A percentile compares a stretch with the other conserved stretches of the same genome.
Conservation (phyloP, 2,888 invertebrate genomes). For the Caenorhabditis macrosperma region DNA sequence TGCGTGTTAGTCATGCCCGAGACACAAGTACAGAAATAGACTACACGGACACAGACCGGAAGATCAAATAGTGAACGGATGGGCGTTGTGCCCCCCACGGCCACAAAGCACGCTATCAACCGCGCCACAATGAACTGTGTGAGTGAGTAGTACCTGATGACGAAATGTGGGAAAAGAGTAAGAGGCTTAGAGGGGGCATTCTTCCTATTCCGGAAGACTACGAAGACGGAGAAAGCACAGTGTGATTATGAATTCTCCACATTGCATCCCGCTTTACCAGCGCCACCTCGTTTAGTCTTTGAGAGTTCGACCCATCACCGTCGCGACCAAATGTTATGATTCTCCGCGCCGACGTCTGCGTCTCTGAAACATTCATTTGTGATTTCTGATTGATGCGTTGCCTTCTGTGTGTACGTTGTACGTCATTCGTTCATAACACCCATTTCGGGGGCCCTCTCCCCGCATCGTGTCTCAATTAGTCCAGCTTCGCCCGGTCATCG, state of each 20-base stretch:
- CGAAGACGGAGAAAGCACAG: background rate
- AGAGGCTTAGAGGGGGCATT: slow-evolving; percentile 25
- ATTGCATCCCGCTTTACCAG: too few relatives aligned
- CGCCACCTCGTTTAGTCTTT: slow-evolving; percentile 46
- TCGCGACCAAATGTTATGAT: background rate
- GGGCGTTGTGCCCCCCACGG: background rate
- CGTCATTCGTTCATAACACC: slow-evolving; percentile 25
- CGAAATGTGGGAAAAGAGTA: slow-evolving; percentile 3
- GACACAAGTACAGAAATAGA: slow-evolving; percentile 40
- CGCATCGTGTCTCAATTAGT: background rate
- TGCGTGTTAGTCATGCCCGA: slow-evolving; percentile 25
- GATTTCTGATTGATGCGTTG: slow-evolving; percentile 28
- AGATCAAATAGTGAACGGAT: slow-evolving; percentile 39
- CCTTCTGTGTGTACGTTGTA: slow-evolving; percentile 13
- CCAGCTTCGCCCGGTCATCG: slow-evolving; percentile 38
- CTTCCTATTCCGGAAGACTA: slow-evolving; percentile 33
- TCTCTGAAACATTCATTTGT: background rate
- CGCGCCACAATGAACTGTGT: background rate
- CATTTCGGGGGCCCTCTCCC: too few relatives aligned
- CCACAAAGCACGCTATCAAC: slow-evolving; percentile 1
- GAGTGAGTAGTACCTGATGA: background rate
- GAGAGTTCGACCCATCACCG: slow-evolving; percentile 32
- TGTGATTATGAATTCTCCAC: slow-evolving; percentile 20
- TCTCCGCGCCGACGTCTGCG: slow-evolving; percentile 8
- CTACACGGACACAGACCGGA: slow-evolving; percentile 13